A percentile compares a stretch with the other conserved stretches of the same genome.
Conservation (phyloP, 2,797 vertebrate genomes). For the Taenioides sp. region DNA sequence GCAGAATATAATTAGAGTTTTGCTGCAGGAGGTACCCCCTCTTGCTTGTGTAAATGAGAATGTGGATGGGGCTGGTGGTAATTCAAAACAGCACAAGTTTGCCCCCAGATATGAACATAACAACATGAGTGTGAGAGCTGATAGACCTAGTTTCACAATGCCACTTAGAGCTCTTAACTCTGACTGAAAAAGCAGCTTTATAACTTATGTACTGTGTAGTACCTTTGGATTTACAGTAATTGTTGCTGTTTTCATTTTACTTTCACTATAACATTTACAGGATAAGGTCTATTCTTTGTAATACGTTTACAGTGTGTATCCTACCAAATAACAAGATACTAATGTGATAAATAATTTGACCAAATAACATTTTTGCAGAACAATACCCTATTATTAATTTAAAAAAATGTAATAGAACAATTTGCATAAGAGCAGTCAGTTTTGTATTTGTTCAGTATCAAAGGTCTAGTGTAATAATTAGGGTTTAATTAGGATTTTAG, state of each 20-base stretch:
- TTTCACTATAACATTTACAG: background rate
- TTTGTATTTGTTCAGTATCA: no score
- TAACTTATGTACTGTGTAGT: background rate
- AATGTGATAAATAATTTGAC: no score
- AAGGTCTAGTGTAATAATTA: no score
- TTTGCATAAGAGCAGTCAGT: no score
- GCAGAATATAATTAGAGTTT: constrained; percentile 62
- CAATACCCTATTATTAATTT: no score
- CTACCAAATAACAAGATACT: no score
- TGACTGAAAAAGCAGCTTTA: background rate
- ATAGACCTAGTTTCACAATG: constrained; percentile 1
- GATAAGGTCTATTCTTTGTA: no score
- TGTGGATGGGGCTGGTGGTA: constrained; percentile 27
- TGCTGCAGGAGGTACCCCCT: constrained; percentile 50
- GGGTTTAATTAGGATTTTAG: no score
- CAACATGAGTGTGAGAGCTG: constrained; percentile 11
- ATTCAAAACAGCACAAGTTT: constrained; percentile 34
- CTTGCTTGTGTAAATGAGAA: constrained; percentile 25
- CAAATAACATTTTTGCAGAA: no score
- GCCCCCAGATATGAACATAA: constrained; percentile 28
- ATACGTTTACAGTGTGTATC: background rate
- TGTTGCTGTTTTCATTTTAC: background rate
- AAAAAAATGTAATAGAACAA: no score
- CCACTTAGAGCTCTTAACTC: background rate
- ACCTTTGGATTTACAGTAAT: background rate